These are phyloP conservation scores for Orthosia gothica DNA, from an alignment of 2,888 invertebrate genomes.

Conservation along the genomic window DNA sequence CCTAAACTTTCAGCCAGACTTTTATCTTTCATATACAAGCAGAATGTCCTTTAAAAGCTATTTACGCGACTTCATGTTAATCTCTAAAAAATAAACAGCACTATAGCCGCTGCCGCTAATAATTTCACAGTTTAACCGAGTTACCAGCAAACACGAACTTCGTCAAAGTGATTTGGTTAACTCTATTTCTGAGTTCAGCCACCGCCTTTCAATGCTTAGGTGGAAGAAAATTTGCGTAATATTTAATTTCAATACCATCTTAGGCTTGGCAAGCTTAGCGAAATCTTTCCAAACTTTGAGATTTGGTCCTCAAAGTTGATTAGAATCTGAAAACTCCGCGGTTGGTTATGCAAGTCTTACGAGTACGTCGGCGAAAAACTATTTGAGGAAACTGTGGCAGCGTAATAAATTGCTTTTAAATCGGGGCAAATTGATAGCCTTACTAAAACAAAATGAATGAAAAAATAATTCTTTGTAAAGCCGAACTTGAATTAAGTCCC, in stretches of 20 bases:
- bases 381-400: slow-evolving; percentile 49
- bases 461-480: slow-evolving; percentile 68
- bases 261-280: slow-evolving; percentile 76
- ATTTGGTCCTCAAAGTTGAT: slow-evolving; percentile 73
- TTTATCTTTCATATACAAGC: too few species aligned
- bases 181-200: too few species aligned
- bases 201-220: too few species aligned
- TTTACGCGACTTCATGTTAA: too few species aligned
- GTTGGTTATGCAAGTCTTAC: slow-evolving; percentile 53
- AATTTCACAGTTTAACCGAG: too few species aligned
- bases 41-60: too few species aligned
- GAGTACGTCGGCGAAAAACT: slow-evolving; percentile 38
- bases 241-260: too few species aligned
- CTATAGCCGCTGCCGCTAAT: too few species aligned
- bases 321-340: slow-evolving; percentile 68
- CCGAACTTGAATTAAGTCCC: slow-evolving; percentile 66
- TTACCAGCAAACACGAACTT: too few species aligned
- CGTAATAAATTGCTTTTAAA: slow-evolving; percentile 57
- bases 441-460: slow-evolving; percentile 62
- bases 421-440: slow-evolving; percentile 61
- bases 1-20: slow-evolving; percentile 58
- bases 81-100: too few species aligned
- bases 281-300: slow-evolving; percentile 75
- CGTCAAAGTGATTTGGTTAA: too few species aligned
- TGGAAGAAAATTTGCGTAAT: too few species aligned